These are phyloP conservation scores for Turritopsis dohrnii DNA, from an alignment of 30 jellyfish, hydroid and myxozoan genomes.

Conservation along the genomic window DNA sequence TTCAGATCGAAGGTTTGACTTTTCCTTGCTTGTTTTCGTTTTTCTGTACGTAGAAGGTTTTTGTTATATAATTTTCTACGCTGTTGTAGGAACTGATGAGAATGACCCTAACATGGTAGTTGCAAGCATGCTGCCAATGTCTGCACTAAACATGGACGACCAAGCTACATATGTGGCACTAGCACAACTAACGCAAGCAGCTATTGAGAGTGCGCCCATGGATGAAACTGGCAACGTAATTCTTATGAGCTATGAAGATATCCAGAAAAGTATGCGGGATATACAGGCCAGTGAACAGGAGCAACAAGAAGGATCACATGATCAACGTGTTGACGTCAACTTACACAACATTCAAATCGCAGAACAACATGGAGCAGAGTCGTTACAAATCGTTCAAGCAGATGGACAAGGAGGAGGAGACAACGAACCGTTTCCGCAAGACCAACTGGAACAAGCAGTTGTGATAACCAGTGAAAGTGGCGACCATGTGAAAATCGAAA, in stretches of 20 bases:
- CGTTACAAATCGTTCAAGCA: background rate
- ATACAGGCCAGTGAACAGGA: slow-evolving; percentile 28
- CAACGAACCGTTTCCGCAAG: background rate
- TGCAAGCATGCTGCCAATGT: slow-evolving; percentile 43
- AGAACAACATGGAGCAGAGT: background rate
- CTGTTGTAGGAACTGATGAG: slow-evolving; percentile 2
- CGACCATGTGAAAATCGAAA: background rate
- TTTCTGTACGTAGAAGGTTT: background rate
- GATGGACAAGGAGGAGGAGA: background rate
- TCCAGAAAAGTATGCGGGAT: slow-evolving; percentile 37
- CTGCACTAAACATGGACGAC: slow-evolving; percentile 38
- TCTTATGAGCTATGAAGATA: slow-evolving; percentile 41
- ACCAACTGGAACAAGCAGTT: background rate
- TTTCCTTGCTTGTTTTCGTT: background rate
- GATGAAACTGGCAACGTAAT: slow-evolving; percentile 39
- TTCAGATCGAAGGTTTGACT: slow-evolving; percentile 15
- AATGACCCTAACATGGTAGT: slow-evolving; percentile 37
- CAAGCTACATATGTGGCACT: slow-evolving; percentile 45
- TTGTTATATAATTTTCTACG: background rate
- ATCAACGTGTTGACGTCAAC: background rate
- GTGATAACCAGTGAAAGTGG: background rate
- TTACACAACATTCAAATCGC: slow-evolving; percentile 26
- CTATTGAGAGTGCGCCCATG: slow-evolving; percentile 44
- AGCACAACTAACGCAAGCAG: slow-evolving; percentile 50
- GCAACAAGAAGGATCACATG: background rate